Evolutionary conservation across 1,140 invertebrate genomes (phyloP), one percentile per base, ranked within the genome.

Genomic region (Caenorhabditis inopinata): DNA sequence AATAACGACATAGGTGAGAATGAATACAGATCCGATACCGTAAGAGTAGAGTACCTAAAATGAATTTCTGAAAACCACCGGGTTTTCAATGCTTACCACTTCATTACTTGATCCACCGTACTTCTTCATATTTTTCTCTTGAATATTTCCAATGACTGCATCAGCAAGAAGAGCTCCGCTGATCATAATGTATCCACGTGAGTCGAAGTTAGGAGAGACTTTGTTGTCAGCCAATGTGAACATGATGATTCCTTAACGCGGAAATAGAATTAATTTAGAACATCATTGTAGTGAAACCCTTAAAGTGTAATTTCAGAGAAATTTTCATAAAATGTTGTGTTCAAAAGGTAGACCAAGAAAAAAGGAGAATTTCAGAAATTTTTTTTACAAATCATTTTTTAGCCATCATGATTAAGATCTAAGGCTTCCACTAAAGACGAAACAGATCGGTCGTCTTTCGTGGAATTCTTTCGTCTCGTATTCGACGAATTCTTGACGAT

Each of bases 81-180:
- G n/a, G n/a, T n/a, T n/a, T n/a, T n/a, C n/a, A 9, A 45, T 78
- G 42, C 77, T 29, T 82, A 91, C 95, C 81, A 98, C 93, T 92
- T 97, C 95, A 80, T 93, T 93, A 90, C 95, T 96, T 0, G 92
- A 91, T 3, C 94, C 94, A 83, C 92, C 91, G 87, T 93, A 91
- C 80, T 92, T 91, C 85, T 94, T 94, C 93, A 97, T 95, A 0
- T 93, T 92, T 90, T 96, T 96, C 89, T 97, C 96, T 90, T 97
- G 95, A 2, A 97, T 93, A 91, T 98, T 98, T 46, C 95, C 95
- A 85, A 97, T 97, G 32, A 93, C 91, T 1, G 95, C 95, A 91
- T 98, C 96, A 86, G 95, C 96, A 11, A 95, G 88, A 45, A 98
- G 89, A 0, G 96, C 95, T 91, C 92, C 53, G 91, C 53, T 45